phyloP scores from a whole-genome alignment of 2,888 invertebrate genomes.

The Patella pellucida region DNA sequence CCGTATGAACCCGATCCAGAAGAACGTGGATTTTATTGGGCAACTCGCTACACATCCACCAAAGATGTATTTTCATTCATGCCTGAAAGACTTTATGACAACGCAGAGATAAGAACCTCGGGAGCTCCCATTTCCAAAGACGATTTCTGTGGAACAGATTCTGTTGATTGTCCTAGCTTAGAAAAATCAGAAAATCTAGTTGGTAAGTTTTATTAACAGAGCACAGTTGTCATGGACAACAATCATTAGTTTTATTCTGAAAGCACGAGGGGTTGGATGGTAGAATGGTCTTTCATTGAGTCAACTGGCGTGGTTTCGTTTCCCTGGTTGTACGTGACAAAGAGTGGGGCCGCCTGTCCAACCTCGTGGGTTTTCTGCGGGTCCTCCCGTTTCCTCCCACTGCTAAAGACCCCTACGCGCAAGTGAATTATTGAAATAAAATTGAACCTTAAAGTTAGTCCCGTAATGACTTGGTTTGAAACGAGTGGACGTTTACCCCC shows the following conservation, averaged over 20 bases:
- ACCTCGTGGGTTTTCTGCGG: too few species aligned
- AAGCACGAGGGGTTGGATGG: too few species aligned
- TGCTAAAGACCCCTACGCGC: too few species aligned
- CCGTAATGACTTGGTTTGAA: too few species aligned
- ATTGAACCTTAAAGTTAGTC: too few species aligned
- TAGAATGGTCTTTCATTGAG: too few species aligned
- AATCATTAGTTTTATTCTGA: too few species aligned
- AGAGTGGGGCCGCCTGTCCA: too few species aligned
- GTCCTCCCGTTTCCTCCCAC: neutral
- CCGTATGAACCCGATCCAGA: constrained; percentile 62
- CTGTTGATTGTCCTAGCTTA: constrained; percentile 47
- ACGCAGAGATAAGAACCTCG: constrained; percentile 41
- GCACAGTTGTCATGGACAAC: too few species aligned
- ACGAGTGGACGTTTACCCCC: neutral
- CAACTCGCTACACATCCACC: constrained; percentile 60
- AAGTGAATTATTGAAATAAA: too few species aligned
- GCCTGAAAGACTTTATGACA: constrained; percentile 49
- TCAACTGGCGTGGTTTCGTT: neutral
- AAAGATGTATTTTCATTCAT: constrained; percentile 54
- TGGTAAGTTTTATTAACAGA: constrained; percentile 40
- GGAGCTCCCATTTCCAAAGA: constrained; percentile 47
- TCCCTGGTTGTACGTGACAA: too few species aligned
- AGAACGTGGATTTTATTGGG: constrained; percentile 67
- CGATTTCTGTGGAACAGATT: constrained; percentile 45
- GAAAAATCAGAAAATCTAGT: constrained; percentile 56